phyloP scores from a whole-genome alignment of 2,113 vertebrate species.

The Macheiramphus alcinus region DNA sequence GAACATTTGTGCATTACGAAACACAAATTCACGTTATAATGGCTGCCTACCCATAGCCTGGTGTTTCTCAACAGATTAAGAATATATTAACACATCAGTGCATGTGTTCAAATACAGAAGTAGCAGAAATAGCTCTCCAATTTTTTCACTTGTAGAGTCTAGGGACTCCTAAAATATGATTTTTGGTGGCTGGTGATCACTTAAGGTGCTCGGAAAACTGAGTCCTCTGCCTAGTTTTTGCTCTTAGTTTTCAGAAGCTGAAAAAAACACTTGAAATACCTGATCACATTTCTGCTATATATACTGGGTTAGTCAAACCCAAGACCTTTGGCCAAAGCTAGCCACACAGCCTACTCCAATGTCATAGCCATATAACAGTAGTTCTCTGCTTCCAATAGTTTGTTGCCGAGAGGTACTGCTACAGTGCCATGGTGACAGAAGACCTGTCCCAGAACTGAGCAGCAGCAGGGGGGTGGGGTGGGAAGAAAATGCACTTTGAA shows the following conservation, averaged over 20 bases:
- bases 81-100: constrained; percentile 19
- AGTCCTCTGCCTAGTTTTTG: neutral
- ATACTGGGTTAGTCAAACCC: neutral
- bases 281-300: neutral
- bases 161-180: constrained; percentile 15
- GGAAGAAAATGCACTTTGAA: neutral
- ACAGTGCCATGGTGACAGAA: neutral
- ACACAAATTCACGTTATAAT: neutral
- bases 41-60: constrained; percentile 1
- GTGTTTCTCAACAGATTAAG: constrained; percentile 5
- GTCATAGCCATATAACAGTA: neutral
- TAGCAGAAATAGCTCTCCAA: constrained; percentile 13
- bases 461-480: neutral
- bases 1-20: neutral
- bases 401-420: neutral
- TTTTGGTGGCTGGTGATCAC: constrained; percentile 16
- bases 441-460: neutral
- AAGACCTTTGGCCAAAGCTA: neutral
- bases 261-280: neutral
- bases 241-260: neutral
- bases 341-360: neutral
- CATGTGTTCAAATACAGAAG: constrained; percentile 3
- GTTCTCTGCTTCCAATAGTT: neutral
- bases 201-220: neutral
- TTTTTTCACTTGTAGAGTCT: neutral